phyloP scores from a whole-genome alignment of 2,888 invertebrate species.

The Gandaritis pyraliata region DNA sequence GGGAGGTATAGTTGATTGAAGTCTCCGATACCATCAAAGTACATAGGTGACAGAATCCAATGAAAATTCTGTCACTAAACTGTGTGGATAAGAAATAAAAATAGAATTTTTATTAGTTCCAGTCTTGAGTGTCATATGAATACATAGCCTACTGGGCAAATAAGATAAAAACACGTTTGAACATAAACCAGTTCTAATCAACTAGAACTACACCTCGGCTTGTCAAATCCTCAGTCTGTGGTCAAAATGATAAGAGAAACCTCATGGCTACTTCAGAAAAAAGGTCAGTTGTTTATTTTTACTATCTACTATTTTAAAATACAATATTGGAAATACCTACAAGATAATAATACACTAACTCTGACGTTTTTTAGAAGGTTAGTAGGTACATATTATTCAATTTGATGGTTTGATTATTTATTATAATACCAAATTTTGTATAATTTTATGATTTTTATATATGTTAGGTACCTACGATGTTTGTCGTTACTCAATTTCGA shows the following conservation, averaged over 20 bases:
- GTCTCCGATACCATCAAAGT: no score
- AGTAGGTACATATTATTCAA: neutral
- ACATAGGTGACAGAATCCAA: no score
- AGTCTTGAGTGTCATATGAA: conserved; percentile 19
- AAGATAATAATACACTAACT: neutral
- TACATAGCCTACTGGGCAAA: neutral
- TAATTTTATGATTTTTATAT: no score
- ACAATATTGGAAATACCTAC: no score
- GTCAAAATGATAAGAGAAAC: conserved; percentile 38
- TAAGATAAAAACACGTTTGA: conserved; percentile 20
- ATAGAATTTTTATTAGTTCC: conserved; percentile 12
- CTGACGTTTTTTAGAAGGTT: neutral
- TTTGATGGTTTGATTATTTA: no score
- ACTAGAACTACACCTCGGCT: conserved; percentile 10
- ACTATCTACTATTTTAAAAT: neutral
- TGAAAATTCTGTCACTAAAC: no score
- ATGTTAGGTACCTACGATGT: no score
- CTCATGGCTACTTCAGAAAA: conserved; percentile 37
- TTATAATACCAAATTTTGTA: no score
- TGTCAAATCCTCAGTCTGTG: conserved; percentile 26
- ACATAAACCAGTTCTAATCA: conserved; percentile 22
- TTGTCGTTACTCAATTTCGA: no score
- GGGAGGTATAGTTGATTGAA: no score
- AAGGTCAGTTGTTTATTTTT: conserved; percentile 34
- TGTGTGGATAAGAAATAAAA: neutral